These are phyloP conservation scores for Sinopyrophorus schimmeli DNA, from an alignment of 2,888 invertebrate species.

Conservation along the genomic window DNA sequence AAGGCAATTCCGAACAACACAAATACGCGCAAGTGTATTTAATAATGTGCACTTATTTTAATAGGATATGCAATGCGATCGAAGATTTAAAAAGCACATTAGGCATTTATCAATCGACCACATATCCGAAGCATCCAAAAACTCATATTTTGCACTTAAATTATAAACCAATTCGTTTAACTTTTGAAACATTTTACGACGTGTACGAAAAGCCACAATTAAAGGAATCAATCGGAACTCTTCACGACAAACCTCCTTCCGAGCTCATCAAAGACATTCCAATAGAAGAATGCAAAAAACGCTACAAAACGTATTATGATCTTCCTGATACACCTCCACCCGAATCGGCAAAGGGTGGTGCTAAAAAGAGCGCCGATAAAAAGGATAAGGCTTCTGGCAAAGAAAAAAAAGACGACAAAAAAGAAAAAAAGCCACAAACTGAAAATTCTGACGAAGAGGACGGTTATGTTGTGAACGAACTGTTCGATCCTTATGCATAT, in stretches of 20 bases:
- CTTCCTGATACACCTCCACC: constrained; percentile 19
- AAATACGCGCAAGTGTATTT: constrained; percentile 28
- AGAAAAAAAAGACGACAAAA: constrained; percentile 3
- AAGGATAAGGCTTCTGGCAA: constrained; percentile 11
- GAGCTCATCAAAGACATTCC: constrained; percentile 31
- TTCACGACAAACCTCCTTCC: constrained; percentile 25
- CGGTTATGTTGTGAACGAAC: constrained; percentile 16
- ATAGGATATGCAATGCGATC: constrained; percentile 32
- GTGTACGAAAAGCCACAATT: constrained; percentile 10
- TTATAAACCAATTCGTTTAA: constrained; percentile 7
- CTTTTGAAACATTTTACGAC: constrained; percentile 8
- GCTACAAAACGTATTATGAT: constrained; percentile 32
- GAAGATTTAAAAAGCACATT: constrained; percentile 21
- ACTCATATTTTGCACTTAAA: background rate
- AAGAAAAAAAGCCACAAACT: background rate
- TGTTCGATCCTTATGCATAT: constrained; percentile 26
- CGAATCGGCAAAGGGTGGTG: constrained; percentile 2
- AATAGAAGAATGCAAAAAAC: constrained; percentile 23
- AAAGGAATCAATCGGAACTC: constrained; percentile 1
- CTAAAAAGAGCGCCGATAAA: constrained; percentile 22
- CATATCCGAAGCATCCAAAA: constrained; percentile 21
- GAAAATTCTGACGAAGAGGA: constrained; percentile 18
- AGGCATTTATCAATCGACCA: constrained; percentile 18
- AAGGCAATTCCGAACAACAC: constrained; percentile 15
- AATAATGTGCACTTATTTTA: constrained; percentile 35